These are phyloP conservation scores for Crax fasciolata DNA, from an alignment of 2,797 vertebrate species.

Conservation along the genomic window DNA sequence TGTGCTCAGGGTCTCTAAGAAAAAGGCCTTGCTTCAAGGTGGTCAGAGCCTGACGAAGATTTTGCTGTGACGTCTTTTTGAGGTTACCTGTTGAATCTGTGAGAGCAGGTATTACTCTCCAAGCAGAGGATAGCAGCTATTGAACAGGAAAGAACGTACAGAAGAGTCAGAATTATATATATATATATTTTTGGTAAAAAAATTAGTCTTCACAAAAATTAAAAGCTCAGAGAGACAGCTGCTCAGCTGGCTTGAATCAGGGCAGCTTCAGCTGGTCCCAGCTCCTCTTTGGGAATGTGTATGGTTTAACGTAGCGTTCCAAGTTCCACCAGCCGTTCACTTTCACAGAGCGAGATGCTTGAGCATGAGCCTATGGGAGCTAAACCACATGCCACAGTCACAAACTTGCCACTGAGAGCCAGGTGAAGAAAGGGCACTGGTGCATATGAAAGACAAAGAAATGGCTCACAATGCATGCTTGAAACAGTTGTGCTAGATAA, in stretches of 20 bases:
- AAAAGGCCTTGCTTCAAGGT: background rate
- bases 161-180: background rate
- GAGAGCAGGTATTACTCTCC: background rate
- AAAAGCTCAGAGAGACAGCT: background rate
- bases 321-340: background rate
- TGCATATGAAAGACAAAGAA: background rate
- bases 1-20: background rate
- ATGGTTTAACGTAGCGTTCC: background rate
- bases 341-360: background rate
- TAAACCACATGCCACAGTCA: background rate
- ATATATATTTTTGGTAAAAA: background rate
- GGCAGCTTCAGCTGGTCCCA: background rate
- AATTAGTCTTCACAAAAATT: background rate
- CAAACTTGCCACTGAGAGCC: background rate
- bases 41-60: background rate
- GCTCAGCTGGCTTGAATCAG: background rate
- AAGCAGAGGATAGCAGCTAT: background rate
- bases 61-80: background rate
- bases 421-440: background rate
- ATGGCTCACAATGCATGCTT: background rate
- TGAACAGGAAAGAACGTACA: background rate
- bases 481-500: background rate
- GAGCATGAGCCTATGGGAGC: background rate
- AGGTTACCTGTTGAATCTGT: background rate
- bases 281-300: background rate